phyloP scores from a whole-genome alignment of 2,888 invertebrate species.

The Tenthredo livida region DNA sequence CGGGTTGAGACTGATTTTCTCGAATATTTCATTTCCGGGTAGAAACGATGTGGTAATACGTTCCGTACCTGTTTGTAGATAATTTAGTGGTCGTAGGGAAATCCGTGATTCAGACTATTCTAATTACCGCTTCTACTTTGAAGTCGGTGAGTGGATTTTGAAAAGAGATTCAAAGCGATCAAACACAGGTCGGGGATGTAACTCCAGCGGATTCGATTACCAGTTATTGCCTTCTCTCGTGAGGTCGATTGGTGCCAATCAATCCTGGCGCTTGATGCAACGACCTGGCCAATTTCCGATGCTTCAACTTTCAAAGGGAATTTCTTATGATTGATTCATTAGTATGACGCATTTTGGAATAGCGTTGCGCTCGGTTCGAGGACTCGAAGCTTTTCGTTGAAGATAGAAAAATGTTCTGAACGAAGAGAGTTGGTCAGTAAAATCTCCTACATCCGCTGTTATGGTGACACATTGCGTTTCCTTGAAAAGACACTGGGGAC shows the following conservation, averaged over 20 bases:
- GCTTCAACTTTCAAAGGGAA: neutral
- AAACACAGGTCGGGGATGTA: neutral
- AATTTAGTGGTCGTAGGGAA: neutral
- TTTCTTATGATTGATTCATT: neutral
- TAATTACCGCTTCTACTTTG: neutral
- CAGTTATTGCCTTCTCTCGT: neutral
- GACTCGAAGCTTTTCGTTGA: neutral
- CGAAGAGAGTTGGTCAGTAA: neutral
- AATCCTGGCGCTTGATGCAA: neutral
- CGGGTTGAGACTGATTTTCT: neutral
- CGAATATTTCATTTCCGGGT: neutral
- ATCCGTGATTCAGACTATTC: neutral
- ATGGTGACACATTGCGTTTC: conserved; percentile 12
- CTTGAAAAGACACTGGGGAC: neutral
- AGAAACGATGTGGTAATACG: neutral
- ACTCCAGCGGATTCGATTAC: neutral
- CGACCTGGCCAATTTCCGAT: neutral
- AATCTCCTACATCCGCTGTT: neutral
- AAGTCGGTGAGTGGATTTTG: neutral
- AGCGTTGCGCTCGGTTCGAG: neutral
- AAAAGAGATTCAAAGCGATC: neutral
- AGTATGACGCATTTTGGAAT: neutral
- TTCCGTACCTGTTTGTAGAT: neutral
- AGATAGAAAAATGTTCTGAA: neutral
- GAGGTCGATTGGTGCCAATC: neutral